phyloP scores from a whole-genome alignment of 2,113 vertebrate species.

The Thamnaconus septentrionalis region DNA sequence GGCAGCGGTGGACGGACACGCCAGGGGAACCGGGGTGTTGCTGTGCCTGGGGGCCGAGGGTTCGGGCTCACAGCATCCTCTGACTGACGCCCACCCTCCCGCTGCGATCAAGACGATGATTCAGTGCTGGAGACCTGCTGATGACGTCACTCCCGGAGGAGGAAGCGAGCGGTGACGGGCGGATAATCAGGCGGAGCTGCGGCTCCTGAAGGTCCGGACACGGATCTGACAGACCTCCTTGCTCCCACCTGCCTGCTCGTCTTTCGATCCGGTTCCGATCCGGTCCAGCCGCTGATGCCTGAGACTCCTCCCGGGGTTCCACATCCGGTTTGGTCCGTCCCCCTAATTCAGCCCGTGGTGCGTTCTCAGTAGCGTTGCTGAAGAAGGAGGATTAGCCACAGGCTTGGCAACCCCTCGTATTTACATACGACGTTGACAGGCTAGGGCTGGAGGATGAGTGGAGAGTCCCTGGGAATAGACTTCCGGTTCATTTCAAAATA shows the following conservation, averaged over 20 bases:
- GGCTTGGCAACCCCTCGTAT: too few species aligned
- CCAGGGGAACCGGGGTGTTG: too few species aligned
- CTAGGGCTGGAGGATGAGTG: too few species aligned
- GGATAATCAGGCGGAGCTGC: background rate
- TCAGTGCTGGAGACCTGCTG: conserved; percentile 35
- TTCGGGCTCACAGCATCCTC: conserved; percentile 43
- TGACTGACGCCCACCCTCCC: background rate
- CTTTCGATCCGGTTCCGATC: conserved; percentile 10
- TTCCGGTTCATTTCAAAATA: too few species aligned
- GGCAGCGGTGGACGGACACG: background rate
- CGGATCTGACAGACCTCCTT: background rate
- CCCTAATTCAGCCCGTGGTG: background rate
- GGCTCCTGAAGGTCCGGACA: background rate
- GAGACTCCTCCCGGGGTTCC: background rate
- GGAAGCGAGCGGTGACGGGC: conserved; percentile 9
- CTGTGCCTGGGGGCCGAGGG: too few species aligned
- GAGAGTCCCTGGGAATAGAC: too few species aligned
- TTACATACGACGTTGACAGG: too few species aligned
- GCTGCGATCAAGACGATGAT: conserved; percentile 40
- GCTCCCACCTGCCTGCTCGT: background rate
- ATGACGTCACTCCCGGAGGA: conserved; percentile 40
- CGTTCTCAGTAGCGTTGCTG: too few species aligned
- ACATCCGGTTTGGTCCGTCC: conserved; percentile 12
- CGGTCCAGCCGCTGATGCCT: conserved; percentile 17
- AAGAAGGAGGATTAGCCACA: too few species aligned